Base-by-base conservation (phyloP, 23 tunicate species). In the Aplidium turbinatum region DNA sequence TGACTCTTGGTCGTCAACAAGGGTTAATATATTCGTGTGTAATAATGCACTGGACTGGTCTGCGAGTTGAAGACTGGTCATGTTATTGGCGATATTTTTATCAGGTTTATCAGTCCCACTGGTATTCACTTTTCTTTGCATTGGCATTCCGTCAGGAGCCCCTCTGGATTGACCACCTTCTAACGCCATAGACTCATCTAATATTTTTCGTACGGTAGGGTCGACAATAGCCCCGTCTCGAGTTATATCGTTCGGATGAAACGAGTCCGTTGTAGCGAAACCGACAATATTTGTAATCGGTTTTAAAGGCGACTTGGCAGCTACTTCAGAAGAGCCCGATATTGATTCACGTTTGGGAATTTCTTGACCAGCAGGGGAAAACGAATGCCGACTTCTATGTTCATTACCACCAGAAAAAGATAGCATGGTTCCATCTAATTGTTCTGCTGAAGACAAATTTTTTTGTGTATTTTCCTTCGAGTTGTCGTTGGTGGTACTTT, bases 121-220 rank as follows among this genome's bases (percentile, higher is more conserved):
- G 19, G 75, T 66, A 46, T 78, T 78, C 6, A 78, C 53, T 53
- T 78, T 78, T 65, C 75, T 52, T 35, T 57, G 81, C 3, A 55
- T 80, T 1, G 87, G 87, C 87, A 81, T 81, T 48, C 87, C 87
- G 34, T 81, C 87, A 29, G 87, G 87, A 22, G 50, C 87, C 2
- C 87, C 87, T 4, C 83, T 47, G 33, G 83, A 78, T 52, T 70
- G 76, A 22, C 58, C 76, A 28, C 33, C 23, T 48, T 47, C 58
- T 46, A 70, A 2, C 4, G 5, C 13, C 11, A 38, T 25, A 18
- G 36, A 50, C 52, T 21, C 72, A 3, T 66, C 52, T 3, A 36
- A 35, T 24, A 47, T 3, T 5, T 46, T 70, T 13, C 47, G 18
- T 25, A 28, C 23, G 33, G 58, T 30, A 27, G 11, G n/a, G 2